Conservation (phyloP, 2,113 vertebrate genomes). For the Pygoscelis adeliae region DNA sequence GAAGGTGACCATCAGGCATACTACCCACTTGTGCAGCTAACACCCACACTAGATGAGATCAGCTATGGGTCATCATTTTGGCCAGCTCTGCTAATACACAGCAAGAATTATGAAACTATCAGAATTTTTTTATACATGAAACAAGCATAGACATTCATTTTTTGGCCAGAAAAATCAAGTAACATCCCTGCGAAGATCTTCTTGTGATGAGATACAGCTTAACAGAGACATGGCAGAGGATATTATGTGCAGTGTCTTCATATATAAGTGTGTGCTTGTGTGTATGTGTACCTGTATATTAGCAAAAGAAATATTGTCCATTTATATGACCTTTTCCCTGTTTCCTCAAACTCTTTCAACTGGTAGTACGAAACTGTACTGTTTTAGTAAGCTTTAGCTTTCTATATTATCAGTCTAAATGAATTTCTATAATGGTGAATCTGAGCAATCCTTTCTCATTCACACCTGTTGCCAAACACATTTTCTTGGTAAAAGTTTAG, state of each 20-base stretch:
- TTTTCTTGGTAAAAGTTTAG: conserved; percentile 15
- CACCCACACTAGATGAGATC: neutral
- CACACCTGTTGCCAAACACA: neutral
- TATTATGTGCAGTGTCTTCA: neutral
- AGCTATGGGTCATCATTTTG: neutral
- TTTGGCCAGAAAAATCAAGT: neutral
- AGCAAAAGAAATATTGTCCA: neutral
- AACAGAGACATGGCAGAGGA: neutral
- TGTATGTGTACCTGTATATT: neutral
- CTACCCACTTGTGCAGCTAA: neutral
- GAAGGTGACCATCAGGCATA: neutral
- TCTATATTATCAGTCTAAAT: neutral
- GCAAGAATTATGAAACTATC: neutral
- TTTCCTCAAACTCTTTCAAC: neutral
- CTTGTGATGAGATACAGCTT: neutral
- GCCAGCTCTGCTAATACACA: neutral
- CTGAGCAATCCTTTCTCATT: neutral
- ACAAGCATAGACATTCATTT: neutral
- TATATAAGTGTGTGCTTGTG: no score
- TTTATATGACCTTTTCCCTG: neutral
- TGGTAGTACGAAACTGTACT: neutral
- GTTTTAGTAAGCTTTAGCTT: neutral
- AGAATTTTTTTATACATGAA: neutral
- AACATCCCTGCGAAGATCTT: neutral
- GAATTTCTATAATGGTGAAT: neutral